Conservation (phyloP, 2,888 invertebrate species). For the Hyalella azteca region DNA sequence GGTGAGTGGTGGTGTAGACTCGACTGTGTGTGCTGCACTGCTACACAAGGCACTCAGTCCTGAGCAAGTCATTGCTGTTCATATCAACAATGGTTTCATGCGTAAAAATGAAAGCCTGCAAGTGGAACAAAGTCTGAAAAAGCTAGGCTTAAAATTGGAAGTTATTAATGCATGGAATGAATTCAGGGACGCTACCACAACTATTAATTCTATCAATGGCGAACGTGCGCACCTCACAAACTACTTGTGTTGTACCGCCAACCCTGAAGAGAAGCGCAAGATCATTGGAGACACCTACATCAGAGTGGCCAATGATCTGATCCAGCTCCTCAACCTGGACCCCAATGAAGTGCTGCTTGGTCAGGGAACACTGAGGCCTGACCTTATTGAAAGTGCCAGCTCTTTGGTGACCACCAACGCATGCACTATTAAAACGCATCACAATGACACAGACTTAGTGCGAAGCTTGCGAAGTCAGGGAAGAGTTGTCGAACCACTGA, state of each 20-base stretch:
- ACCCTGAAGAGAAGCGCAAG: conserved; percentile 96
- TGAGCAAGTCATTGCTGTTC: conserved; percentile 86
- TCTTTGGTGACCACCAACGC: conserved; percentile 82
- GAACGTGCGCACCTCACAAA: conserved; percentile 71
- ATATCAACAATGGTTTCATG: conserved; percentile 99
- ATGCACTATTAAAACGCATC: conserved; percentile 97
- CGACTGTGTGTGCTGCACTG: conserved; percentile 98
- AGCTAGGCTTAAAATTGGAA: conserved; percentile 81
- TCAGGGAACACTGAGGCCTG: conserved; percentile 95
- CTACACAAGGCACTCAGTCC: conserved; percentile 86
- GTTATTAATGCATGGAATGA: conserved; percentile 67
- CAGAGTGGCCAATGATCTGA: conserved; percentile 85
- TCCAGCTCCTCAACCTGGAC: conserved; percentile 84
- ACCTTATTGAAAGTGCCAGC: conserved; percentile 97
- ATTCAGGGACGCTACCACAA: conserved; percentile 76
- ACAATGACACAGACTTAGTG: conserved; percentile 97
- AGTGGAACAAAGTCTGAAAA: conserved; percentile 82
- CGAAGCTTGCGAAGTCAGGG: conserved; percentile 75
- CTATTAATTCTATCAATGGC: conserved; percentile 70
- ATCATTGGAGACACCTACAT: conserved; percentile 99
- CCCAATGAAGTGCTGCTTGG: conserved; percentile 91
- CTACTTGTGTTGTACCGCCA: conserved; percentile 81
- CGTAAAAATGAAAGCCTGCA: conserved; percentile 90
- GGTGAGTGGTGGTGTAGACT: conserved; percentile 98
- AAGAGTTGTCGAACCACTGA: conserved; percentile 94